A percentile compares a stretch with the other conserved stretches of the same genome.
Conservation (phyloP, 1,140 invertebrate species). For the Colletes gigas region DNA sequence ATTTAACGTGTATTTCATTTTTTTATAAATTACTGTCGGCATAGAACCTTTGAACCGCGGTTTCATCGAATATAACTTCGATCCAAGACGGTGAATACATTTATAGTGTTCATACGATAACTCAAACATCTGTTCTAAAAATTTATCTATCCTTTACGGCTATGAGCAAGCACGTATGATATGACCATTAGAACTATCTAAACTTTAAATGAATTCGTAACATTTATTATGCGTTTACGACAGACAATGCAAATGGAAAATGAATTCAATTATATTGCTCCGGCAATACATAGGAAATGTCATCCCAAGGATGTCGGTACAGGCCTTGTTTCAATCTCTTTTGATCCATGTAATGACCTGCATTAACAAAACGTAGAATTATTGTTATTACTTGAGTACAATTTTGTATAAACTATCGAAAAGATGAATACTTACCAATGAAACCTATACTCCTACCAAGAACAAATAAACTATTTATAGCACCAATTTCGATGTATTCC, state of each 20-base stretch:
- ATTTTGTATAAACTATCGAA: constrained; percentile 14
- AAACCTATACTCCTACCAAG: constrained; percentile 99
- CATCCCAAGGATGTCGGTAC: constrained; percentile 99
- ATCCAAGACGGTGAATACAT: neutral
- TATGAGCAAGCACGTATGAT: constrained; percentile 11
- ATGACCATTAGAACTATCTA: constrained; percentile 32
- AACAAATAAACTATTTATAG: constrained; percentile 99
- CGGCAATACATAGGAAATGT: constrained; percentile 98
- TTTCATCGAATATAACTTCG: constrained; percentile 26
- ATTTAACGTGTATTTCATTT: neutral
- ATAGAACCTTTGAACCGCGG: neutral
- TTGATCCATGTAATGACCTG: constrained; percentile 98
- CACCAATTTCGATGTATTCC: constrained; percentile 98
- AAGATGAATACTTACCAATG: constrained; percentile 86
- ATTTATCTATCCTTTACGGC: neutral
- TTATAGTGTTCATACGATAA: neutral
- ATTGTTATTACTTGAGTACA: neutral
- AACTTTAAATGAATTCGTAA: constrained; percentile 42
- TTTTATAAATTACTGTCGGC: neutral
- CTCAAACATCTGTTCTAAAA: constrained; percentile 4
- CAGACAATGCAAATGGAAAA: constrained; percentile 33
- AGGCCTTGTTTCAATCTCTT: constrained; percentile 99
- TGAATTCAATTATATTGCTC: constrained; percentile 84
- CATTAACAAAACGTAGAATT: constrained; percentile 57
- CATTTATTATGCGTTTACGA: constrained; percentile 54